These are phyloP conservation scores for Amphipyra tragopoginis DNA, from an alignment of 2,888 invertebrate genomes.

Conservation along the genomic window DNA sequence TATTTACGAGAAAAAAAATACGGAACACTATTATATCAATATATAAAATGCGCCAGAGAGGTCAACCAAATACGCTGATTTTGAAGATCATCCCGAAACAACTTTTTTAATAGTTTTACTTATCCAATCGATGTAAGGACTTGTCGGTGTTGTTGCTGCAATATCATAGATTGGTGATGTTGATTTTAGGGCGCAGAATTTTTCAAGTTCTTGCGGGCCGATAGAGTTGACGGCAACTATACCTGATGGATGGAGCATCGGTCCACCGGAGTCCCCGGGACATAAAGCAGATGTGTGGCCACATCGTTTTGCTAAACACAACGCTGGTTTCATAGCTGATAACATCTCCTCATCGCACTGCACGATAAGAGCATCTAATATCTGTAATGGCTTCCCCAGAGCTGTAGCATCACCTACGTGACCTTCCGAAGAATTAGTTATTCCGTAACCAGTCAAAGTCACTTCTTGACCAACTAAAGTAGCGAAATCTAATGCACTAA, in stretches of 20 bases:
- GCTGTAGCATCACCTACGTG: not conserved
- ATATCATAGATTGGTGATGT: not conserved
- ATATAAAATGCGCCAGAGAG: too few relatives aligned
- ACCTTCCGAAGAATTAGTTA: not conserved
- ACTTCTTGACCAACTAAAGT: slow-evolving; percentile 7
- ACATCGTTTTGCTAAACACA: slow-evolving; percentile 5
- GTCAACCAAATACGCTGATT: too few relatives aligned
- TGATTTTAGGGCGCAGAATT: not conserved
- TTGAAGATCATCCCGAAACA: not conserved
- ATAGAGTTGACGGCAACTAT: slow-evolving; percentile 1
- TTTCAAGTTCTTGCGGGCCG: not conserved
- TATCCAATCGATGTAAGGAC: slow-evolving; percentile 7
- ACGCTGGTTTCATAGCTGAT: not conserved
- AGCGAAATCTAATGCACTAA: slow-evolving; percentile 1
- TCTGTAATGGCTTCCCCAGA: slow-evolving; percentile 1
- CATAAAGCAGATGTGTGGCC: not conserved
- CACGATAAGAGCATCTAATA: not conserved
- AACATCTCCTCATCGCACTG: not conserved
- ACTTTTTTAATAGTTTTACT: not conserved
- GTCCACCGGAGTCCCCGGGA: slow-evolving; percentile 9
- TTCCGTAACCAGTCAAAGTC: slow-evolving; percentile 1
- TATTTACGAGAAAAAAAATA: too few relatives aligned
- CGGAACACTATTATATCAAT: too few relatives aligned
- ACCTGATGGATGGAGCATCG: slow-evolving; percentile 8
- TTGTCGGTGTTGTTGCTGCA: slow-evolving; percentile 4